Base-by-base conservation (phyloP, 2,888 invertebrate species). In the Agapostemon virescens region DNA sequence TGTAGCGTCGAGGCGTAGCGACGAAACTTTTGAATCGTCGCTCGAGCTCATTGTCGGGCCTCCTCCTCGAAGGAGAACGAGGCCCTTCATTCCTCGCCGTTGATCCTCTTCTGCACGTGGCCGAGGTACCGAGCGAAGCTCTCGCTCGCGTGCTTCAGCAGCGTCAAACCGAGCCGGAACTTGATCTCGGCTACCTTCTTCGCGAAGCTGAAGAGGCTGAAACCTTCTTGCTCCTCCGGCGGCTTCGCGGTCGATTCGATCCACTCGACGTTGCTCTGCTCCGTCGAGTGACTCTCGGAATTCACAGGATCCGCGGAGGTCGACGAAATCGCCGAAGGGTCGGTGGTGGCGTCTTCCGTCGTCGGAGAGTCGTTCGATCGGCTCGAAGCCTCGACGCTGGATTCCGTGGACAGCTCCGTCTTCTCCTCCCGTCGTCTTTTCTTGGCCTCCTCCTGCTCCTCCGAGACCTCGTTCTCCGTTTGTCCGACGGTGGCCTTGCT, bases 121-220 rank as follows among this genome's bases (percentile, higher is more conserved):
- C 94, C 94, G 61, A 96, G 92, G 90, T 96, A 96, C 88, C 94
- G 94, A 42, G 95, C 95, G 69, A 96, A 93, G 7, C 95, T 94
- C 72, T 95, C 95, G 15, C 96, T 95, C 3, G 96, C 95, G 77
- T 94, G 95, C 88, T 95, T 95, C 23, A 96, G 90, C 81, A 96
- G 93, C 77, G 95, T 95, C 73, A 96, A 90, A 0, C 96, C 96
- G 66, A 96, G 91, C 87, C 94, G 94, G 42, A 96, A 93, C 91
- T 96, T 96, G 73, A 96, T 94, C 88, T 96, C 95, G 2, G 96
- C 94, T 55, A 96, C 92, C 85, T 95, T 94, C 89, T 94, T 95
- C 26, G 96, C 90, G 76, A 96, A 94, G 20, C 94, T 94, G 71
- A 95, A 93, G 75, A 96, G 79, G 74, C 89, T 90, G 61, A 91